phyloP scores from a whole-genome alignment of 2,888 invertebrate species.

The Priocnemis perturbator region DNA sequence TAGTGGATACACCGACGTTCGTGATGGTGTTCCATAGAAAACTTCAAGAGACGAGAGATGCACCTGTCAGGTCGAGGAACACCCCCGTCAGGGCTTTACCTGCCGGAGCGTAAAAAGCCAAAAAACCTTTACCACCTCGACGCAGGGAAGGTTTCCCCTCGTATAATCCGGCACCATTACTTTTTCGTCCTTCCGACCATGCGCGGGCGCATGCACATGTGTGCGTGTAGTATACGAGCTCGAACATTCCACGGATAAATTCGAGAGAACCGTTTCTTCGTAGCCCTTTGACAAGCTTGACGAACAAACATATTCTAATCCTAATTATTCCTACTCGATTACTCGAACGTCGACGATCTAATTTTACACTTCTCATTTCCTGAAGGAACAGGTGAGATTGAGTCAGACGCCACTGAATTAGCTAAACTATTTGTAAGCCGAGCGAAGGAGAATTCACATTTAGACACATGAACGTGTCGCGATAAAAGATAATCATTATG shows the following conservation, averaged over 20 bases:
- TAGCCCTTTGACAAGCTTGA: too few species aligned
- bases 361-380: too few species aligned
- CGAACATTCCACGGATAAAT: slow-evolving; percentile 28
- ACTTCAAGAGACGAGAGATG: slow-evolving; percentile 52
- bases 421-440: too few species aligned
- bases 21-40: slow-evolving; percentile 37
- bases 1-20: slow-evolving; percentile 29
- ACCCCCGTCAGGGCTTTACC: slow-evolving; percentile 64
- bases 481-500: slow-evolving; percentile 28
- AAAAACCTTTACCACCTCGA: slow-evolving; percentile 51
- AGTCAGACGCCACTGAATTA: too few species aligned
- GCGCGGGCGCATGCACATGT: background rate
- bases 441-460: slow-evolving; percentile 12
- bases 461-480: slow-evolving; percentile 17
- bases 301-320: too few species aligned
- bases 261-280: slow-evolving; percentile 35
- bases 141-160: slow-evolving; percentile 48
- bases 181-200: slow-evolving; percentile 35
- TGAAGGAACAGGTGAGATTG: too few species aligned
- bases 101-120: slow-evolving; percentile 63
- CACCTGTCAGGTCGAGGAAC: slow-evolving; percentile 66
- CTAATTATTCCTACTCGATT: too few species aligned
- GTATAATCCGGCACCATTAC: slow-evolving; percentile 49
- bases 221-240: background rate
- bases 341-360: too few species aligned